Base-by-base conservation (phyloP, 2,113 vertebrate species). In the Catharus minimus region DNA sequence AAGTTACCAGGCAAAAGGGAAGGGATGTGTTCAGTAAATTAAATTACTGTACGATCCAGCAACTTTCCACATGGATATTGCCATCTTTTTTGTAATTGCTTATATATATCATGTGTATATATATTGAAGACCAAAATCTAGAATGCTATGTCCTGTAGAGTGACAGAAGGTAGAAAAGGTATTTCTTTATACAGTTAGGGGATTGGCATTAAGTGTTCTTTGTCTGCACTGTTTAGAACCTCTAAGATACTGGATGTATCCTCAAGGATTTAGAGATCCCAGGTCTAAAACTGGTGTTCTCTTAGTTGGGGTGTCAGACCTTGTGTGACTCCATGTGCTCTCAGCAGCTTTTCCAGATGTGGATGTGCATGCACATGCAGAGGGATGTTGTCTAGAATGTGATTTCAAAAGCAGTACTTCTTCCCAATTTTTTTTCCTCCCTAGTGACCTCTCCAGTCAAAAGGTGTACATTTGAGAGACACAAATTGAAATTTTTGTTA, bases 281-380 rank as follows among this genome's bases (percentile, higher is more conserved):
- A 53, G 13, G 49, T 82, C 30, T 83, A 38, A 61, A 62, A 20
- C 3, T 38, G 39, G 4, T 73, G 60, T 75, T 36, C 47, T 47
- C 39, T 33, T 53, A 58, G 26, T 20, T 79, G 21, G 30, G 13
- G 15, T 86, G 32, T 58, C 62, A 78, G 68, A 71, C 39, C 21
- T 76, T 1, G 0, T 66, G 58, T 60, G 56, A 43, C 1, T 2
- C 21, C 39, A 19, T 1, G 0, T 60, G 39, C n/a, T 58, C n/a
- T 62, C 60, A 41, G 67, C 68, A 80, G 20, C 32, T 55, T 14
- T 60, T 73, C 33, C 44, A 83, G 38, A 67, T 39, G 47, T 50
- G 23, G 5, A 4, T 78, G 38, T 24, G 30, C 33, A 9, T 57
- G 38, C 28, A 46, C 3, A 3, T 50, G 65, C 36, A 43, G 16